Conservation (phyloP, 1,140 invertebrate species). For the Oryzaephilus surinamensis region DNA sequence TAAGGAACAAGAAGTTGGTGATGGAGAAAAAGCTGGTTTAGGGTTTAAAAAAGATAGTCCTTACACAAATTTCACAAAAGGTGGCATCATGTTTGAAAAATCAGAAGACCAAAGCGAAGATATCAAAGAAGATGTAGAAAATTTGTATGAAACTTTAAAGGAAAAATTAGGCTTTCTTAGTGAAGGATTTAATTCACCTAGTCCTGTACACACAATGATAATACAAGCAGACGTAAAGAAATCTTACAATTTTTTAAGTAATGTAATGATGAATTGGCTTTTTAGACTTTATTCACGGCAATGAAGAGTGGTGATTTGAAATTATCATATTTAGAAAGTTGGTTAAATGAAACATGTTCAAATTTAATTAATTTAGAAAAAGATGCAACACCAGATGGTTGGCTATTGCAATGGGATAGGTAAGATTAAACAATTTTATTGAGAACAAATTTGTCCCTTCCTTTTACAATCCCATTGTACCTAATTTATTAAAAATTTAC, state of each 20-base stretch:
- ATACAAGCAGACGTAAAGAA: constrained; percentile 51
- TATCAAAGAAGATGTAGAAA: constrained; percentile 19
- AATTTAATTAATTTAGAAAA: constrained; percentile 49
- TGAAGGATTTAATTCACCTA: constrained; percentile 46
- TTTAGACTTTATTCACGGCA: constrained; percentile 50
- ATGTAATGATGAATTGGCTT: constrained; percentile 15
- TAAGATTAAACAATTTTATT: constrained; percentile 37
- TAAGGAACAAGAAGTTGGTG: constrained; percentile 8
- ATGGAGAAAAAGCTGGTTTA: constrained; percentile 19
- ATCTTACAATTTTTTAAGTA: background rate
- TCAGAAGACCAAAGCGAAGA: constrained; percentile 30
- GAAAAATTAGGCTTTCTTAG: constrained; percentile 56
- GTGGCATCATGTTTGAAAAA: constrained; percentile 35
- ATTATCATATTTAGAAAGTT: constrained; percentile 46
- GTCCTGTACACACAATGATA: constrained; percentile 52
- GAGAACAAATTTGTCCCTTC: constrained; percentile 1
- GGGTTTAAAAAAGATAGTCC: constrained; percentile 29
- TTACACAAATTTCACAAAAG: constrained; percentile 24
- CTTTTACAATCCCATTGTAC: background rate
- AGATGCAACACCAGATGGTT: constrained; percentile 54
- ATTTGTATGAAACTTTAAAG: constrained; percentile 19
- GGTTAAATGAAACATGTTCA: constrained; percentile 46
- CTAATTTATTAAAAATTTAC: background rate
- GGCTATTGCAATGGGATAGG: constrained; percentile 67
- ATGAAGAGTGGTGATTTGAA: constrained; percentile 49